Evolutionary conservation across 2,113 vertebrate species (phyloP), one percentile per base, ranked within the genome.

Genomic region (Sciurus niger): DNA sequence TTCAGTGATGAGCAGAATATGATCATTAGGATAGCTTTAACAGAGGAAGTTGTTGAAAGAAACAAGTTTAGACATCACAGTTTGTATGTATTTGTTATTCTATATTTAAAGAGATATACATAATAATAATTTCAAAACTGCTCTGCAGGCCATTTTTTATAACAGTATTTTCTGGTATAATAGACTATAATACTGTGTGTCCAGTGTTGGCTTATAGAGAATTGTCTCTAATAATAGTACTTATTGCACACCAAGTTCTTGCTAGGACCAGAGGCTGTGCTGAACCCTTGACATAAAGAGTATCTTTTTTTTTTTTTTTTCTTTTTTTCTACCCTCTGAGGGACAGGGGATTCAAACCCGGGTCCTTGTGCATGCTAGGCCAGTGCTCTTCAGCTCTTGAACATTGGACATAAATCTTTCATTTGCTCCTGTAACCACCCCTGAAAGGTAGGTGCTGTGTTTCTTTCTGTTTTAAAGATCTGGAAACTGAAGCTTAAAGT

Each of bases 21-120:
- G 43, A 90, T 60, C 63, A 86, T 79, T 74, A 90, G 53, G 53
- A 87, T 77, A 82, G 67, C 14, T 95, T 95, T 68, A 92, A 32
- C n/a, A 70, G 53, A 88, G 89, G 34, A 90, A 63, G 7, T 25
- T 73, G 1, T 77, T 79, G 72, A 82, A 89, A 87, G 73, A 82
- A 65, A 92, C 74, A 32, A 94, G 4, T 72, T 95, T 92, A 60
- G 8, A 32, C 16, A 89, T 93, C 12, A 43, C 8, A 77, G 18
- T 55, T 60, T 34, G 18, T 60, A 17, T 24, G 58, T 65, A 65
- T 89, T 58, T 93, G 32, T 10, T 60, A 77, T 94, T 76, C 24
- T 97, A 2, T 74, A 68, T 88, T 84, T 82, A 82, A 87, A 87
- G 58, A 77, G 53, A 4, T 25, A 90, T 79, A 72, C 72, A 14